Base-by-base conservation (phyloP, 2,113 vertebrate species). In the Aldabrachelys gigantea region DNA sequence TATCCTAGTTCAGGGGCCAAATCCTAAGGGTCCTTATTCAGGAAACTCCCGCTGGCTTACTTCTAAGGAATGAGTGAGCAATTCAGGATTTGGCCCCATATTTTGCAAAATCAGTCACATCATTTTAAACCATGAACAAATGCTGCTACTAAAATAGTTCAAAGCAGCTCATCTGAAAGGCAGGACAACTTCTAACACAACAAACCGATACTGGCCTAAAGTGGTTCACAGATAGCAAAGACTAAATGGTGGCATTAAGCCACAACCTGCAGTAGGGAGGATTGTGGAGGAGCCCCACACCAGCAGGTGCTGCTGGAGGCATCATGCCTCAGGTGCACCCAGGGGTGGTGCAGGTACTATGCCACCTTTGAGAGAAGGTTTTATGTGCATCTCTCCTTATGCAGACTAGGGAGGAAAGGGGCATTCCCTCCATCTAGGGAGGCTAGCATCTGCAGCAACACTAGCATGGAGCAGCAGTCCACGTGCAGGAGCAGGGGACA, bases 111-210 rank as follows among this genome's bases (percentile, higher is more conserved):
- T 72, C 3, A 87, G 14, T 41, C 78, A 53, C 14, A 82, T 49
- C 0, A 75, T 53, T 92, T 95, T 53, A 91, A 92, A 84, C 44
- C 21, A 80, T 2, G 24, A 91, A 65, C 29, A 88, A 82, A 85
- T 38, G 21, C 17, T 78, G 83, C 38, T 56, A 22, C 53, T 86
- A 27, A 56, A 75, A 56, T 25, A 95, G 22, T 0, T 2, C 89
- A 79, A 76, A 76, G 52, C 52, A 86, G 44, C 41, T 89, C 85
- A 88, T 10, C 35, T 92, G 79, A 87, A 78, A 47, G 7, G 41
- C 11, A 47, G 12, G n/a, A 38, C n/a, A 19, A 38, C 65, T 72
- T 72, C n/a, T 38, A 93, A 91, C 19, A 65, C 87, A 65, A 72
- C 49, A 65, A 91, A 85, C 8, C 9, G 54, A 44, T 49, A 76